These are phyloP conservation scores for Oxytorus armatus DNA, from an alignment of 2,888 invertebrate genomes.

Conservation along the genomic window DNA sequence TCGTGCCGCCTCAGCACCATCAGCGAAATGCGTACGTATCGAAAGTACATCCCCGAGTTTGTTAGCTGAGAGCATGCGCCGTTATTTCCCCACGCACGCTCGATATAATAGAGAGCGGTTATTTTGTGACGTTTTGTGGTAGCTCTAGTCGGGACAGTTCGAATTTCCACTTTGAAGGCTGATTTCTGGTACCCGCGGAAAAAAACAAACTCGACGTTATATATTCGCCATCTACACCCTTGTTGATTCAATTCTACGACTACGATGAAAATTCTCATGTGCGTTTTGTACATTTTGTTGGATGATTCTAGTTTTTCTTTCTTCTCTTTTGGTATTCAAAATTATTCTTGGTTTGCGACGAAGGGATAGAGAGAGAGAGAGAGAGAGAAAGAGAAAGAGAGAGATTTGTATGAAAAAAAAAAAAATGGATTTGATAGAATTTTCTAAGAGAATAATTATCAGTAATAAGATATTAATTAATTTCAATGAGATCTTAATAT, in stretches of 20 bases:
- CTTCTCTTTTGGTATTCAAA: neutral
- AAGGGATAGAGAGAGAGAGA: no score
- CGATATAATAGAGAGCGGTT: conserved; percentile 63
- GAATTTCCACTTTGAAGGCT: conserved; percentile 31
- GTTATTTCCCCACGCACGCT: conserved; percentile 12
- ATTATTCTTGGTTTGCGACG: neutral
- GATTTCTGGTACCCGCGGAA: no score
- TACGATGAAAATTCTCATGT: conserved; percentile 50
- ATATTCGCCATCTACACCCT: conserved; percentile 28
- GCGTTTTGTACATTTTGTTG: conserved; percentile 18
- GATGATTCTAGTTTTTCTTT: conserved; percentile 21
- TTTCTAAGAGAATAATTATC: no score
- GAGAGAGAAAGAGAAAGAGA: neutral
- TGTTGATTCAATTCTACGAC: conserved; percentile 22
- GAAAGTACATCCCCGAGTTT: no score
- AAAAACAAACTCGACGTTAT: conserved; percentile 36
- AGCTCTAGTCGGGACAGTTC: conserved; percentile 30
- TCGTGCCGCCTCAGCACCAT: no score
- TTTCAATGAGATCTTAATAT: neutral
- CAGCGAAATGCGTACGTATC: no score
- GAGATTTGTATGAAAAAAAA: no score
- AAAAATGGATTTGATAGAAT: no score
- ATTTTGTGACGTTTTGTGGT: conserved; percentile 64
- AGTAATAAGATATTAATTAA: neutral
- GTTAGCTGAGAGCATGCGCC: conserved; percentile 30